Conservation (phyloP, 2,113 vertebrate genomes). For the Tricholaema leucomelas region DNA sequence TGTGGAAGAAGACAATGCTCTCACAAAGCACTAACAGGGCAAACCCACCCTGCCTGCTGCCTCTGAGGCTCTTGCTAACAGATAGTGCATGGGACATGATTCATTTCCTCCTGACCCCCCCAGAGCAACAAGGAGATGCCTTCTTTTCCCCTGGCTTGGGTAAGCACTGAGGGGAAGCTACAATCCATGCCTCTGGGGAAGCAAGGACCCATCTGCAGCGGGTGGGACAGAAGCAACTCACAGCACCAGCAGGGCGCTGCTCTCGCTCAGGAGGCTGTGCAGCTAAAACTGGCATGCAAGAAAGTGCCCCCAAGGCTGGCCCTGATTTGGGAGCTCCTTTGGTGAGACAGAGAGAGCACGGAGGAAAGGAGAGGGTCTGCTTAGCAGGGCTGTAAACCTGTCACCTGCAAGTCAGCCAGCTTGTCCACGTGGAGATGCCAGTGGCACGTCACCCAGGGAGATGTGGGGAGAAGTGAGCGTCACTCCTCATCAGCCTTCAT, state of each 20-base stretch:
- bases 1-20: neutral
- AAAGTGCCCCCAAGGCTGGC: neutral
- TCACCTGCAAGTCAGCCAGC: neutral
- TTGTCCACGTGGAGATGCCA: neutral
- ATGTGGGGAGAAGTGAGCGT: neutral
- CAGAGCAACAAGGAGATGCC: neutral
- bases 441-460: neutral
- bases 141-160: neutral
- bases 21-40: neutral
- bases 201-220: accelerated
- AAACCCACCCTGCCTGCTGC: neutral
- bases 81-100: neutral
- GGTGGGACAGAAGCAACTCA: neutral
- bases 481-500: constrained; percentile 54
- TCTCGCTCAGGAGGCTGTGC: accelerated
- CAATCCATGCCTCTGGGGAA: neutral
- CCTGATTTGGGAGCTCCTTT: neutral
- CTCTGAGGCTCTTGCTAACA: accelerated
- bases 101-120: neutral
- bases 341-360: neutral
- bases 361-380: neutral
- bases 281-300: neutral
- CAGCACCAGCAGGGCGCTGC: accelerated
- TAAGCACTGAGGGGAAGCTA: neutral
- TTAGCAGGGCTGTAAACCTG: neutral